Base-by-base conservation (phyloP, 2,888 invertebrate genomes). In the Ochropleura plecta region DNA sequence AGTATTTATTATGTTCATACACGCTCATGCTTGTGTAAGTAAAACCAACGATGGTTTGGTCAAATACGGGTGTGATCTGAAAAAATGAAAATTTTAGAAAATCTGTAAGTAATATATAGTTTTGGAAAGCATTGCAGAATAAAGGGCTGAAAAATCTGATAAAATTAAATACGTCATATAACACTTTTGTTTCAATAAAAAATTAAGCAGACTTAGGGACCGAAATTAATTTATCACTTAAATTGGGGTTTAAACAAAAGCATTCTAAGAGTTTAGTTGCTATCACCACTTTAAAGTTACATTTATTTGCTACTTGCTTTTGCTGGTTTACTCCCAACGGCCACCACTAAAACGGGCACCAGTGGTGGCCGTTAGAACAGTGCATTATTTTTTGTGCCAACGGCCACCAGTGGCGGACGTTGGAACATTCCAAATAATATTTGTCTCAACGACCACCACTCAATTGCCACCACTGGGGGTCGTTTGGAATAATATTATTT, bases 1-100 rank as follows among this genome's bases (percentile, higher is more conserved):
- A 83, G 89, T 90, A 91, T 92, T 92, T 92, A 92, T 92, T 91
- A 89, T 90, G 86, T 88, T 88, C 89, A 88, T 88, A 89, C 87
- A 84, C 74, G 87, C 72, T 48, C 5, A 62, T 12, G 64, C 30
- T 81, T 78, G 86, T 86, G 86, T 86, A 86, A 89, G 90, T 82
- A 89, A 90, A 90, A 91, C 89, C 89, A 89, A 89, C 88, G 88
- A 88, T 85, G 66, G 70, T 42, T 42, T 55, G 76, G 53, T 73
- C 68, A 79, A 79, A 76, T 77, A 78, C 67, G 69, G 55, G 10
- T 16, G 60, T 18, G 69, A 30, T 30, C 30, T 30, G 30, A 76
- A 40, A 81, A 73, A 67, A 79, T 71, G 57, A 73, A 72, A n/a
- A 20, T 46, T 48, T 71, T 51, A 18, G 1, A 12, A 49, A 69